A percentile compares a stretch with the other conserved stretches of the same genome.
phyloP scores from a whole-genome alignment of 2,113 vertebrate species.

The Myrmophylax atrothorax region DNA sequence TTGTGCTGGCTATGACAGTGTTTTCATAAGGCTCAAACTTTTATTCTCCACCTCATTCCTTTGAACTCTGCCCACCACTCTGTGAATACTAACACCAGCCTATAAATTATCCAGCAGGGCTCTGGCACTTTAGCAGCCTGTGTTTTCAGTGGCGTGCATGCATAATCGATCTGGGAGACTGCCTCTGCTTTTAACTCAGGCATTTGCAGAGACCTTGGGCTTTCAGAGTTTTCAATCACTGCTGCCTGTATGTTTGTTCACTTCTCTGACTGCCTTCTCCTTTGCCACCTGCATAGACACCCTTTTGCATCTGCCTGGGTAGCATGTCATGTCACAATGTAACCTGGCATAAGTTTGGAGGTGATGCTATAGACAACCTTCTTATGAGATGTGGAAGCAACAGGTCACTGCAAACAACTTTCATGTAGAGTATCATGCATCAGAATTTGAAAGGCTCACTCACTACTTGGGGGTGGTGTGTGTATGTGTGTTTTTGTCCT shows the following conservation, averaged over 20 bases:
- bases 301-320: not conserved
- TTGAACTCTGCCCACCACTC: slow-evolving; percentile 68
- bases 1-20: not conserved
- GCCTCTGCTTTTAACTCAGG: slow-evolving; percentile 67
- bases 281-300: not conserved
- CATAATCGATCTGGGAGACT: slow-evolving; percentile 69
- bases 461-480: not conserved
- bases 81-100: slow-evolving; percentile 65
- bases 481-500: not conserved
- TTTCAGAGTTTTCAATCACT: slow-evolving; percentile 33
- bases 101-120: slow-evolving; percentile 76
- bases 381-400: not conserved
- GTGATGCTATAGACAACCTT: not conserved
- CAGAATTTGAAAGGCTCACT: not conserved
- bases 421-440: not conserved
- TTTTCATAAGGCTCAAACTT: slow-evolving; percentile 61
- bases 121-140: slow-evolving; percentile 59
- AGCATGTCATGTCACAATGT: not conserved
- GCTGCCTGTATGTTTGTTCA: not conserved
- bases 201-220: slow-evolving; percentile 52
- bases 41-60: slow-evolving; percentile 56
- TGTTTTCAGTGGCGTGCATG: slow-evolving; percentile 62
- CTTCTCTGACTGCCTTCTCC: not conserved
- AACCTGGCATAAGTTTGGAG: not conserved
- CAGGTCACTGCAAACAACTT: not conserved